A percentile compares a stretch with the other conserved stretches of the same genome.
phyloP scores from a whole-genome alignment of 1,140 invertebrate genomes.

The Temnothorax nylanderi region DNA sequence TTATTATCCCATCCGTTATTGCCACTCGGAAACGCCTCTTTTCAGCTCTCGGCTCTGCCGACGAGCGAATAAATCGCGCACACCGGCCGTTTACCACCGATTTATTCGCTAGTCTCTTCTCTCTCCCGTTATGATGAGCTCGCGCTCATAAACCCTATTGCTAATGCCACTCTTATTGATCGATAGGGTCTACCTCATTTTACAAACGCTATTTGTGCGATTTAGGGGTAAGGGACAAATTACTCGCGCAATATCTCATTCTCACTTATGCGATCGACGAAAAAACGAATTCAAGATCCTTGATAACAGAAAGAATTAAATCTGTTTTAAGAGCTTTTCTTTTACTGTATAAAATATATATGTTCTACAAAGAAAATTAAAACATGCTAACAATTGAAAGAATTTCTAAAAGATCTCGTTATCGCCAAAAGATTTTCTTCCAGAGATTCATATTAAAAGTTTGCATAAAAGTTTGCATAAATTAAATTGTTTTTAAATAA shows the following conservation, averaged over 20 bases:
- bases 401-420: not conserved
- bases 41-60: conserved; percentile 59
- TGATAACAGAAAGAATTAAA: not conserved
- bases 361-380: not conserved
- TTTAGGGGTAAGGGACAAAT: not conserved
- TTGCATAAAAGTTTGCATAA: not conserved
- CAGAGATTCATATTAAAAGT: not conserved
- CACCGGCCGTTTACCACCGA: conserved; percentile 26
- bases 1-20: conserved; percentile 76
- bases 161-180: conserved; percentile 32
- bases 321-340: not conserved
- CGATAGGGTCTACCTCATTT: conserved; percentile 13
- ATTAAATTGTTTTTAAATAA: not conserved
- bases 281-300: not conserved
- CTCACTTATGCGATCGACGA: not conserved
- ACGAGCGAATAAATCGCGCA: conserved; percentile 60
- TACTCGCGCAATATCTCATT: not conserved
- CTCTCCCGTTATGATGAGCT: conserved; percentile 8
- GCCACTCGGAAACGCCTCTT: conserved; percentile 70
- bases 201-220: not conserved
- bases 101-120: conserved; percentile 47
- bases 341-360: not conserved
- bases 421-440: not conserved
- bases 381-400: not conserved
- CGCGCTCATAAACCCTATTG: conserved; percentile 16